Evolutionary conservation across 2,888 invertebrate genomes (phyloP).

Genomic region (Eilema griseolum): DNA sequence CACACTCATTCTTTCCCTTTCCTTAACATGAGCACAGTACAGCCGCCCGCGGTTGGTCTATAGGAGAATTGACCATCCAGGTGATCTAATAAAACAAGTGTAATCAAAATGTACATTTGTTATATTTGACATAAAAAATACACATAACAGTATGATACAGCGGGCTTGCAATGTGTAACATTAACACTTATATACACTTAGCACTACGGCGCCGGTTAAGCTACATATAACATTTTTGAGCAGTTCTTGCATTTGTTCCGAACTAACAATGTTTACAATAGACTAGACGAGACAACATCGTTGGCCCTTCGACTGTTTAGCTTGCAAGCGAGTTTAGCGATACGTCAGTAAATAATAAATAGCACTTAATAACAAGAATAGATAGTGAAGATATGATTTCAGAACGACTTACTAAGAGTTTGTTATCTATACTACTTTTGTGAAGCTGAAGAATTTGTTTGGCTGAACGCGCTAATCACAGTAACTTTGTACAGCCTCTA

Average conservation of each 20-base stretch:
- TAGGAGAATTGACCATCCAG: not conserved
- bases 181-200: conserved; percentile 59
- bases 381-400: not conserved
- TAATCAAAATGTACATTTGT: conserved; percentile 78
- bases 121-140: conserved; percentile 85
- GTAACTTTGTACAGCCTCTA: too few relatives aligned
- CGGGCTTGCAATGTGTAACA: conserved; percentile 62
- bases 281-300: conserved; percentile 37
- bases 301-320: conserved; percentile 24
- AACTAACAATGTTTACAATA: conserved; percentile 30
- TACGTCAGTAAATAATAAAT: conserved; percentile 42
- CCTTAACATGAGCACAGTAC: too few relatives aligned
- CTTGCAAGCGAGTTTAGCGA: conserved; percentile 48
- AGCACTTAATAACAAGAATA: conserved; percentile 26
- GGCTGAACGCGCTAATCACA: too few relatives aligned
- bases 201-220: conserved; percentile 37
- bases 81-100: conserved; percentile 73
- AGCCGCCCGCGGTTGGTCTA: too few relatives aligned
- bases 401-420: not conserved
- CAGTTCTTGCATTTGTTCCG: conserved; percentile 29
- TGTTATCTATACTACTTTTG: too few relatives aligned
- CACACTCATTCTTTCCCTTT: too few relatives aligned
- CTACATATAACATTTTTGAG: conserved; percentile 47
- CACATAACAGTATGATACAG: conserved; percentile 75
- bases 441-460: too few relatives aligned